A percentile compares a stretch with the other conserved stretches of the same genome.
phyloP scores from a whole-genome alignment of 1,140 invertebrate genomes.

The Aphelenchoides besseyi region DNA sequence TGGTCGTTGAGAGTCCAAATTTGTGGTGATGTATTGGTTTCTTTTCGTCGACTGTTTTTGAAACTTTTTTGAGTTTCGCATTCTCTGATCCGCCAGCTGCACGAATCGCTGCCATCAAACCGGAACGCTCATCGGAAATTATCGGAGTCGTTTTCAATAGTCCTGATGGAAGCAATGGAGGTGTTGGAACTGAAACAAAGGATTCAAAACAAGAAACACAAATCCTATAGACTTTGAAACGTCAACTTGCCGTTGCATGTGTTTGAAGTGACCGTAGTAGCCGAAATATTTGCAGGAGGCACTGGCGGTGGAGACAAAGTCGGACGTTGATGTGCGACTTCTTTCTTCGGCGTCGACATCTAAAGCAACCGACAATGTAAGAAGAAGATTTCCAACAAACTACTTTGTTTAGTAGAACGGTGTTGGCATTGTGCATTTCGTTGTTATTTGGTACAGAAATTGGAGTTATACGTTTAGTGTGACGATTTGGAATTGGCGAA shows the following conservation, averaged over 20 bases:
- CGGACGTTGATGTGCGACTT: neutral
- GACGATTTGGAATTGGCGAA: too few relatives aligned
- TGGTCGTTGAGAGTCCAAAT: neutral
- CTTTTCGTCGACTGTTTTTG: too few relatives aligned
- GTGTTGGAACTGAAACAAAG: too few relatives aligned
- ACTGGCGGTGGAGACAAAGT: neutral
- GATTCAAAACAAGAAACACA: too few relatives aligned
- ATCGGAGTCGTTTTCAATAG: neutral
- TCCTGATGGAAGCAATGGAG: neutral
- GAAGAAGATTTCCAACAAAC: neutral
- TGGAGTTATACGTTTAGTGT: too few relatives aligned
- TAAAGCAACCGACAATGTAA: neutral
- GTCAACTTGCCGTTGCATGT: too few relatives aligned
- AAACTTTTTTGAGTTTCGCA: slow-evolving; percentile 18
- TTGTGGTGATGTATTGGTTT: too few relatives aligned
- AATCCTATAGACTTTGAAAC: too few relatives aligned
- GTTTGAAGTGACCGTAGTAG: neutral
- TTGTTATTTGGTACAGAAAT: neutral
- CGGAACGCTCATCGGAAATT: slow-evolving; percentile 3
- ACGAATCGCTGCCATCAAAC: slow-evolving; percentile 29
- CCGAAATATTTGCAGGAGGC: neutral
- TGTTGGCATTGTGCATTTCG: too few relatives aligned
- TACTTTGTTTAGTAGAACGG: too few relatives aligned
- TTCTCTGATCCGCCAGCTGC: slow-evolving; percentile 17
- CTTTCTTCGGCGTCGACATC: neutral